Evolutionary conservation across 2,797 vertebrate species (phyloP).

Genomic region (Thaleichthys pacificus): DNA sequence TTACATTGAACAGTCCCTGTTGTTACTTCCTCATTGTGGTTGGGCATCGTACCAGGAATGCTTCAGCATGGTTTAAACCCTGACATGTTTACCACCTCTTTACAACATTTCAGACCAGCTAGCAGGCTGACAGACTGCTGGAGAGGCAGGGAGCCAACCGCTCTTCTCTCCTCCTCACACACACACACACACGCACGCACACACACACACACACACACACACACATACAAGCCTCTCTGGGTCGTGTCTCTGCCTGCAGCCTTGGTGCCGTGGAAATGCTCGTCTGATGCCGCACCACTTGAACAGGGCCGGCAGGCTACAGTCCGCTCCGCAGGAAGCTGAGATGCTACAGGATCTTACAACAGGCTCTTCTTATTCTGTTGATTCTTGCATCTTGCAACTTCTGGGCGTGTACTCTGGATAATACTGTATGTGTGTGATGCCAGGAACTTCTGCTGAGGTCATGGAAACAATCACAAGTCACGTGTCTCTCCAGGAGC

Average conservation of each 20-base stretch:
- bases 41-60: too few species aligned
- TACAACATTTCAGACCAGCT: conserved; percentile 42
- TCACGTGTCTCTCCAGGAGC: too few species aligned
- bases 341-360: not conserved
- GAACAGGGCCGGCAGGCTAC: too few species aligned
- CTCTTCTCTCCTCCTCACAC: conserved; percentile 1
- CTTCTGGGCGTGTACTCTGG: not conserved
- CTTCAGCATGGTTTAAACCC: conserved; percentile 29
- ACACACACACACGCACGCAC: conserved; percentile 13
- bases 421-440: not conserved
- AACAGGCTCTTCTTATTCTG: too few species aligned
- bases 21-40: too few species aligned
- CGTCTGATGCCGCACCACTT: not conserved
- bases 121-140: conserved; percentile 43
- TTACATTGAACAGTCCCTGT: too few species aligned
- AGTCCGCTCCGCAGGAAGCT: too few species aligned
- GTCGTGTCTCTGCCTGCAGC: conserved; percentile 72
- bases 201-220: conserved; percentile 17
- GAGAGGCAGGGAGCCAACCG: conserved; percentile 44
- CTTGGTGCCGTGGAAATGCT: not conserved
- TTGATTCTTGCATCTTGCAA: not conserved
- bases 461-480: too few species aligned
- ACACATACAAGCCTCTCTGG: conserved; percentile 67
- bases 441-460: too few species aligned
- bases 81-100: conserved; percentile 47